phyloP scores from a whole-genome alignment of 2,888 invertebrate species.

The Sarcophaga variegata region DNA sequence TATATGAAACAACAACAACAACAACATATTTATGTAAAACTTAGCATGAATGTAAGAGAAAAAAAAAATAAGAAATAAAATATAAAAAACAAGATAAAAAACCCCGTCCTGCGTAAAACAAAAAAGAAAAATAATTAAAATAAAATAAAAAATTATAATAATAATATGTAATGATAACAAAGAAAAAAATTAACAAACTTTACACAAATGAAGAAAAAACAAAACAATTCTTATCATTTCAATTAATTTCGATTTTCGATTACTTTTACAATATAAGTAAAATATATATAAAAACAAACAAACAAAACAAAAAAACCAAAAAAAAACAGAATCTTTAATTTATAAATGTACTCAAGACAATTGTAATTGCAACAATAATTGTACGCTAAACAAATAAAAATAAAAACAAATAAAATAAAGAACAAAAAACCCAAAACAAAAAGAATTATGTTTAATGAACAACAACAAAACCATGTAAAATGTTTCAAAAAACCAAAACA shows the following conservation, averaged over 20 bases:
- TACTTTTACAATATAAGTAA: slow-evolving; percentile 67
- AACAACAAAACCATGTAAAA: slow-evolving; percentile 73
- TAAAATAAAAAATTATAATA: slow-evolving; percentile 74
- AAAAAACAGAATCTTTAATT: slow-evolving; percentile 69
- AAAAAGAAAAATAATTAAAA: slow-evolving; percentile 60
- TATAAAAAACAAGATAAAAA: slow-evolving; percentile 72
- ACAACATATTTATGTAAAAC: slow-evolving; percentile 79
- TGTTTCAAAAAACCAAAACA: slow-evolving; percentile 73
- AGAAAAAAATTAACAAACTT: slow-evolving; percentile 67
- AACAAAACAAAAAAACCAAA: slow-evolving; percentile 56
- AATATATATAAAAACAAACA: slow-evolving; percentile 57
- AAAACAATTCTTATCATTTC: slow-evolving; percentile 59
- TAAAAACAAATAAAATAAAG: slow-evolving; percentile 40
- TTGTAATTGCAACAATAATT: slow-evolving; percentile 82
- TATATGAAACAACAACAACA: slow-evolving; percentile 62
- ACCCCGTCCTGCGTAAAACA: slow-evolving; percentile 80
- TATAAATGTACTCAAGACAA: slow-evolving; percentile 81
- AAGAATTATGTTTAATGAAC: slow-evolving; percentile 63
- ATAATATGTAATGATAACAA: slow-evolving; percentile 75
- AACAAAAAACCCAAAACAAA: slow-evolving; percentile 12
- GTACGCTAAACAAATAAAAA: slow-evolving; percentile 76
- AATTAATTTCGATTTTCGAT: slow-evolving; percentile 56
- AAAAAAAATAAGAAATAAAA: slow-evolving; percentile 68
- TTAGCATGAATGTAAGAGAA: slow-evolving; percentile 69
- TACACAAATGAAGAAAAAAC: slow-evolving; percentile 65